Evolutionary conservation across 2,888 invertebrate species (phyloP), one percentile per base, ranked within the genome.

Genomic region (Elysia crispata): DNA sequence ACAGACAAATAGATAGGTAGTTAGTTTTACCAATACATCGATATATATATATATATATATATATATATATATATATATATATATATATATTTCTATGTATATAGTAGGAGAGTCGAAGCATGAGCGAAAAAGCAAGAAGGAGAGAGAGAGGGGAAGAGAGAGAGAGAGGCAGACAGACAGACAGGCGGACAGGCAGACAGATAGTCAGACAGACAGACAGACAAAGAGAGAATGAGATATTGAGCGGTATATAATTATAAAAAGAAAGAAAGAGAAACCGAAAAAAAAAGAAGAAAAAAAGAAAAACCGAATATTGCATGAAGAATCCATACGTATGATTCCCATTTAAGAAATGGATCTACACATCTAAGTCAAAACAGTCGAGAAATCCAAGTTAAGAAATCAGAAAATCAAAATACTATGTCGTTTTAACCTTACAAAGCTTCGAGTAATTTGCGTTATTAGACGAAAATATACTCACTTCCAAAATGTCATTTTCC

Each of bases 111-210:
- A 76, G 76, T 62, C 54, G 64, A 54, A 62, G 64, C 31, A 54
- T 62, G 76, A 76, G 76, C 20, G 64, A 62, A 31, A 66, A 30
- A 76, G 6, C 15, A 30, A 62, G 62, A 11, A 28, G 23, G 30
- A 62, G 31, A 76, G 76, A 76, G 62, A 76, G 60, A 76, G 62
- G 60, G 75, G 25, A 20, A 75, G 60, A 75, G 64, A 33, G 23
- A 72, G 49, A 72, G 72, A 41, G 25, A 50, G 72, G n/a, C n/a
- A n/a, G n/a, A n/a, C n/a, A n/a, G n/a, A n/a, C n/a, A n/a, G n/a
- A n/a, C n/a, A n/a, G n/a, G 49, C 30, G 62, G 76, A 64, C 62
- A 76, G 62, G 31, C 31, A 25, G 33, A 49, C 28, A 31, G 23
- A 30, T 20, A 31, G n/a, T 13, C 31, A 62, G 28, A 75, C 11